Base-by-base conservation (phyloP, 2,888 invertebrate genomes). In the Aspidiotus rigidus region DNA sequence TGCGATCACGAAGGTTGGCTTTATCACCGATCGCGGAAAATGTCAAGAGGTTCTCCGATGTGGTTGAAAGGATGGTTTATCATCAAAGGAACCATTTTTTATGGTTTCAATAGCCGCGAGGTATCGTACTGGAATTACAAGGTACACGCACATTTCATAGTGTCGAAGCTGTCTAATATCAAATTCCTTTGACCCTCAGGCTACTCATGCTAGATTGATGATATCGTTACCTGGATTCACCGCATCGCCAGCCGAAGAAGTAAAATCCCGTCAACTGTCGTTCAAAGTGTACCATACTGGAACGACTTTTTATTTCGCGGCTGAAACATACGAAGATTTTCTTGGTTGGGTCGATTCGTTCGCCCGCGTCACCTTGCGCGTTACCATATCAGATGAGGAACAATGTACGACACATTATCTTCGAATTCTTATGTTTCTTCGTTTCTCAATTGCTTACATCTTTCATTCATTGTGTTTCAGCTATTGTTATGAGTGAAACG, bases 221-320 rank as follows among this genome's bases (percentile, higher is more conserved):
- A 89, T 95, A 75, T 87, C 87, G 77, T 80, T 96, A 74, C 88
- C 88, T 56, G 94, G 93, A 59, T 94, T 89, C 79, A 91, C 92
- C 53, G 92, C 89, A 16, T 85, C 89, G 7, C 85, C 89, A 73
- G 93, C 93, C 17, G 84, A 84, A 71, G 94, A 95, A 81, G 90
- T 94, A 15, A 93, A 93, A 79, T 92, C 93, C 0, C 87, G 91
- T 75, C 86, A 87, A 74, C 86, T 86, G 80, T 91, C 93, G 3
- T 95, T 96, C 79, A 95, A 95, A 81, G 89, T 95, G 64, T 93
- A 94, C 79, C 93, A 94, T 79, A 86, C 90, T 1, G 81, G 88
- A 73, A 88, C 88, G 49, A 88, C 87, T 60, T 90, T 91, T 78
- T 92, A 92, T 79, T 91, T 93, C 79, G 90, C 92, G 0, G 87